Conservation (phyloP, 2,113 vertebrate genomes). For the Globicephala melas region DNA sequence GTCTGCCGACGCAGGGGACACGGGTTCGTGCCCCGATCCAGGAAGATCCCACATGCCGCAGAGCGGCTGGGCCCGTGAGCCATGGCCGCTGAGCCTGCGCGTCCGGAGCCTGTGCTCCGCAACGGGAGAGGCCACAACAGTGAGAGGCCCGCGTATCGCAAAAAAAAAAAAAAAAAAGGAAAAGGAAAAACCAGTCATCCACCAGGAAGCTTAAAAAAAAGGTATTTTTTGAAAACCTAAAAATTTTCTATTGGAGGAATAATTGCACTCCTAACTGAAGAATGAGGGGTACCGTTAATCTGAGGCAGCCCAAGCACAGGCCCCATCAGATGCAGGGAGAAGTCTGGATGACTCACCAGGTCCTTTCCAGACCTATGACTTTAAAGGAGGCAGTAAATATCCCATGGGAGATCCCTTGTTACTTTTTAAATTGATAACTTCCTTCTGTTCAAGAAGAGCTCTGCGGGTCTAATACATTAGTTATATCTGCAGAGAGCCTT, state of each 20-base stretch:
- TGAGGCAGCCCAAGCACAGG: neutral
- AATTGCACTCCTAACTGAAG: neutral
- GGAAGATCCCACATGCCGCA: too few relatives aligned
- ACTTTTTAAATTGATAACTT: constrained; percentile 66
- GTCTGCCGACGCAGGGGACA: too few relatives aligned
- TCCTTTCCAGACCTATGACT: constrained; percentile 36
- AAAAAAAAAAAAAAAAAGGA: neutral
- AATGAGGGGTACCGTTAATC: neutral
- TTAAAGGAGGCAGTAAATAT: constrained; percentile 47
- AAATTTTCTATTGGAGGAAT: neutral
- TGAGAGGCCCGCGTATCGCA: too few relatives aligned
- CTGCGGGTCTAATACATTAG: constrained; percentile 45
- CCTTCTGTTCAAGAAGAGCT: constrained; percentile 54
- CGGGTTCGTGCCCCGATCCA: too few relatives aligned
- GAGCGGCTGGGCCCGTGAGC: too few relatives aligned
- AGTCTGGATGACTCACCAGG: constrained; percentile 7
- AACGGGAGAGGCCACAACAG: too few relatives aligned
- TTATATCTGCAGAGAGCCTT: constrained; percentile 20
- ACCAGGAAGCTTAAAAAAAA: neutral
- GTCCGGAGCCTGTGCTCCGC: too few relatives aligned
- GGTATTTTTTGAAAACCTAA: neutral
- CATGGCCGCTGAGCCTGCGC: too few relatives aligned
- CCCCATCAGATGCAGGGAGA: neutral
- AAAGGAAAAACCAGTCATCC: neutral
- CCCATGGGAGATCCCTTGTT: constrained; percentile 32